Evolutionary conservation across 2,888 invertebrate genomes (phyloP), one percentile per base, ranked within the genome.

Genomic region (Lochmaea capreae): DNA sequence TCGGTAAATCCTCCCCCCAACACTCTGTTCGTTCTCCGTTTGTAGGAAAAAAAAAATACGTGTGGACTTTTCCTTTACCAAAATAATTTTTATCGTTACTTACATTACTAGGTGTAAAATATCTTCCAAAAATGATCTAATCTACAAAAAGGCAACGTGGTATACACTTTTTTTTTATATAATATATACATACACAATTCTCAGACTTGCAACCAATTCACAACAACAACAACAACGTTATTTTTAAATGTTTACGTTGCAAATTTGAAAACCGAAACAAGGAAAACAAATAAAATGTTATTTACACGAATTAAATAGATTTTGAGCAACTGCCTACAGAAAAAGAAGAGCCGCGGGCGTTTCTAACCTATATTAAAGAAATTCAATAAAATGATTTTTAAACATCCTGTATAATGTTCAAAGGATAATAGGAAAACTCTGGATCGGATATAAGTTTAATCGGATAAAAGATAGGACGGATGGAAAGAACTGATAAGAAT

Each of bases 81-180:
- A 70, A 75, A 75, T 72, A 77, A 33, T 65, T 68, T 66, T 57
- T 67, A 46, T 69, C 58, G 73, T 75, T 77, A 78, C 78, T 77
- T 76, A 79, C 71, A 81, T 79, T 77, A 79, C 78, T 80, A 81
- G 52, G 76, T 77, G 80, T 83, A 82, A 83, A 84, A 83, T 84
- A 83, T 82, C 83, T 82, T 83, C 82, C 81, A 82, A 84, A 46
- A 84, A 81, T 80, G 79, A 82, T 78, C 78, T 79, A 79, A 73
- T 78, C 76, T 78, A 79, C 71, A 79, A 81, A 80, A 84, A 84
- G 84, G 84, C 84, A 84, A 82, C 83, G 79, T 82, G 84, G 84
- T 83, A 81, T 81, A 82, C 78, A 79, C 76, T 77, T 78, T 74
- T 69, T 52, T 54, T 33, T 26, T 62, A 62, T 81, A 81, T 81